These are phyloP conservation scores for Bagarius yarrelli DNA, from an alignment of 2,113 vertebrate genomes.

Conservation along the genomic window DNA sequence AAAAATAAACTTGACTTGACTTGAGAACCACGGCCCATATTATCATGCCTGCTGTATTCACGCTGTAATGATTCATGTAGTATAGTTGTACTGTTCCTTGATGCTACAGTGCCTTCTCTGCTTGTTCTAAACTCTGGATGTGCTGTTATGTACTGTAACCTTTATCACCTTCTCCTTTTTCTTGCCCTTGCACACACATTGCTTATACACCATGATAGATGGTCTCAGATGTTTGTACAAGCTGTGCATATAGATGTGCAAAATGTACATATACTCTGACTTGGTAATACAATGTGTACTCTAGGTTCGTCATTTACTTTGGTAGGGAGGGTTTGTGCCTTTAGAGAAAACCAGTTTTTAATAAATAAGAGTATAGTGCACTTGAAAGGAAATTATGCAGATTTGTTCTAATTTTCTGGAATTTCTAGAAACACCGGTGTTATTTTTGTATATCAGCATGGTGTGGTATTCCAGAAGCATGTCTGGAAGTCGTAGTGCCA, in stretches of 20 bases:
- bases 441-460: not conserved
- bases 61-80: too few relatives aligned
- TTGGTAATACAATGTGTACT: not conserved
- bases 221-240: constrained; percentile 3
- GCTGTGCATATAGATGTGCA: not conserved
- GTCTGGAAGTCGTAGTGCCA: not conserved
- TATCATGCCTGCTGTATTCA: not conserved
- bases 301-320: not conserved
- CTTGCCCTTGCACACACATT: not conserved
- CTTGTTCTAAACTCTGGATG: constrained; percentile 21
- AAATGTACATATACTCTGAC: not conserved
- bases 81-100: not conserved
- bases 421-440: not conserved
- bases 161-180: not conserved
- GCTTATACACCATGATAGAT: not conserved
- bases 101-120: constrained; percentile 13
- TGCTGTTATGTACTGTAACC: constrained; percentile 11
- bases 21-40: too few relatives aligned
- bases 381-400: not conserved
- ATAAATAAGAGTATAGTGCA: not conserved
- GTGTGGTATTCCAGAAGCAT: not conserved
- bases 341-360: not conserved
- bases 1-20: too few relatives aligned
- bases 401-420: not conserved
- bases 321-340: not conserved